Evolutionary conservation across 2,113 vertebrate species (phyloP).

Genomic region (Pica pica): DNA sequence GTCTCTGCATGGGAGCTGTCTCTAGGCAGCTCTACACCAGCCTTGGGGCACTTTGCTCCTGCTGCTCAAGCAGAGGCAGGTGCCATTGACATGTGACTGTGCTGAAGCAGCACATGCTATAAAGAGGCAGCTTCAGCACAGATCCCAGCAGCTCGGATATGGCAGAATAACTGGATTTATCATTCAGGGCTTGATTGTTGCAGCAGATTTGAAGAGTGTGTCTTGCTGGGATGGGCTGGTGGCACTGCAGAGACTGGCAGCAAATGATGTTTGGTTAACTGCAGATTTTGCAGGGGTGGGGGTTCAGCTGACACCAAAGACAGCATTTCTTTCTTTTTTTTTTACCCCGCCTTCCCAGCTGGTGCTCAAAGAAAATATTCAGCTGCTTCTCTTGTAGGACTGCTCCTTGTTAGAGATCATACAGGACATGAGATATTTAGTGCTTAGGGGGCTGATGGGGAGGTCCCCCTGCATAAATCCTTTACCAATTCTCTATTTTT

Average conservation of each 20-base stretch:
- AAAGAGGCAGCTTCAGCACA: neutral
- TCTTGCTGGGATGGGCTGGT: neutral
- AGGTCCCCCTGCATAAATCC: neutral
- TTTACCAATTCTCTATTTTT: neutral
- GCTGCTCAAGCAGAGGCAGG: neutral
- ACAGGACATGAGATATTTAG: neutral
- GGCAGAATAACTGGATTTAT: neutral
- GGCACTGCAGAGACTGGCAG: neutral
- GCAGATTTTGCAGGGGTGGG: neutral
- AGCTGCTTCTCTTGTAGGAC: neutral
- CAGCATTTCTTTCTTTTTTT: neutral
- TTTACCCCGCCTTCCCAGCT: neutral
- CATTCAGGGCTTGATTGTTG: neutral
- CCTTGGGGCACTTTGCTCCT: neutral
- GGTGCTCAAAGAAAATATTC: neutral
- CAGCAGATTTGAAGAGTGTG: neutral
- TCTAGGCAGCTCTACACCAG: neutral
- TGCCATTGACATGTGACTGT: rapidly evolving
- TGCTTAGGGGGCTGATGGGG: neutral
- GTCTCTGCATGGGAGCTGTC: neutral
- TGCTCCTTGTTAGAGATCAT: neutral
- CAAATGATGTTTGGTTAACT: neutral
- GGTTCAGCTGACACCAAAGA: neutral
- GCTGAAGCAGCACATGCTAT: neutral
- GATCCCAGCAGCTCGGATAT: rapidly evolving